phyloP scores from a whole-genome alignment of 2,888 invertebrate genomes.

The Hirudinaria manillensis region DNA sequence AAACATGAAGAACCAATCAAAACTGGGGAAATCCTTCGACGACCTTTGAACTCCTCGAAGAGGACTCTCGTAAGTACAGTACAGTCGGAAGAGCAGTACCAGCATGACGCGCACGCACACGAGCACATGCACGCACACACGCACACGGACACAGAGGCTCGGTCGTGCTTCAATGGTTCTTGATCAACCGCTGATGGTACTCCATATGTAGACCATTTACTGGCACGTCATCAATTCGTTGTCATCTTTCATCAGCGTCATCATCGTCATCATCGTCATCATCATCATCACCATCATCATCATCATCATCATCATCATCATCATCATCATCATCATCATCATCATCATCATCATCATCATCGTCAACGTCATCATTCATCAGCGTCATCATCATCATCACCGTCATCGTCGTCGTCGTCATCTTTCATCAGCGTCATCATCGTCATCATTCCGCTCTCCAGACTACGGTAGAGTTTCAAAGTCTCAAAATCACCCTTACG shows the following conservation, averaged over 20 bases:
- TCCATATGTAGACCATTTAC: not conserved
- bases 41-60: too few relatives aligned
- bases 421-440: constrained; percentile 29
- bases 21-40: too few relatives aligned
- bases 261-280: constrained; percentile 8
- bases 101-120: constrained; percentile 1
- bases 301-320: constrained; percentile 30
- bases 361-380: not conserved
- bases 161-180: not conserved
- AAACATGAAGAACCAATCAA: too few relatives aligned
- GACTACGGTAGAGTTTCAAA: too few relatives aligned
- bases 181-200: not conserved
- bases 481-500: too few relatives aligned
- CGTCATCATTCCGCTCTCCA: constrained; percentile 26
- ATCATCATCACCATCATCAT: constrained; percentile 26
- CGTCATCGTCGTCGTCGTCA: not conserved
- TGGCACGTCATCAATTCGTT: not conserved
- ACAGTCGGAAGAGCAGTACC: too few relatives aligned
- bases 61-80: too few relatives aligned
- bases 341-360: constrained; percentile 20
- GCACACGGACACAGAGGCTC: constrained; percentile 9
- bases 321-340: constrained; percentile 30
- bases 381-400: not conserved
- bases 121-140: not conserved
- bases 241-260: not conserved